Evolutionary conservation across 2,797 vertebrate genomes (phyloP).

Genomic region (Aldrovandia affinis): DNA sequence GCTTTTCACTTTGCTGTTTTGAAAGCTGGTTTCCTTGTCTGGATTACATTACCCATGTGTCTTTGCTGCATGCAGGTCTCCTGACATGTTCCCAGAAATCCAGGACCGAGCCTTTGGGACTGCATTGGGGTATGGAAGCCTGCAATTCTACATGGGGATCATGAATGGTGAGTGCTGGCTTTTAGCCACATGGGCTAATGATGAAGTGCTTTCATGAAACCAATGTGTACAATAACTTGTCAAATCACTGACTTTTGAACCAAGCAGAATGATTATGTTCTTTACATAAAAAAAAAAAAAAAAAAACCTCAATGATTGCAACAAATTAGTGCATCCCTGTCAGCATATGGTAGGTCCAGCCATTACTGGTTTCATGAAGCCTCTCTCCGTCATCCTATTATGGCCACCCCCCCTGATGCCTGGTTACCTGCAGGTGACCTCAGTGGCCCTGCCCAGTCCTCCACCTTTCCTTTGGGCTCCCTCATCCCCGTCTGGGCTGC

Average conservation of each 20-base stretch:
- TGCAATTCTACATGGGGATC: constrained; percentile 70
- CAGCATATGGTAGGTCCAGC: no score
- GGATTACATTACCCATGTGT: background rate
- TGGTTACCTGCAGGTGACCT: constrained; percentile 62
- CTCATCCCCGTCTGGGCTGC: constrained; percentile 75
- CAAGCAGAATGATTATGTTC: no score
- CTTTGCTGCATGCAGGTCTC: constrained; percentile 54
- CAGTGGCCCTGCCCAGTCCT: constrained; percentile 43
- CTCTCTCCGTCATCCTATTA: no score
- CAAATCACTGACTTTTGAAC: no score
- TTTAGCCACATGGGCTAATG: background rate
- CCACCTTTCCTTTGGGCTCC: constrained; percentile 65
- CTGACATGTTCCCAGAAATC: constrained; percentile 58
- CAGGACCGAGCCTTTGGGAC: constrained; percentile 50
- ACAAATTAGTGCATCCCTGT: no score
- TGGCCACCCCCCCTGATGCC: no score
- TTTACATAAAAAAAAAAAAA: no score
- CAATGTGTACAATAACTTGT: no score
- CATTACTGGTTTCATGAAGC: no score
- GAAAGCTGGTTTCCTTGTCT: background rate
- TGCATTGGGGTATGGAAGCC: constrained; percentile 51
- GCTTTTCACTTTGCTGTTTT: no score
- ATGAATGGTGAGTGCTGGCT: constrained; percentile 61
- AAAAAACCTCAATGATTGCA: no score
- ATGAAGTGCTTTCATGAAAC: no score